phyloP scores from a whole-genome alignment of 2,797 vertebrate species.

The Lophotriccus pileatus region DNA sequence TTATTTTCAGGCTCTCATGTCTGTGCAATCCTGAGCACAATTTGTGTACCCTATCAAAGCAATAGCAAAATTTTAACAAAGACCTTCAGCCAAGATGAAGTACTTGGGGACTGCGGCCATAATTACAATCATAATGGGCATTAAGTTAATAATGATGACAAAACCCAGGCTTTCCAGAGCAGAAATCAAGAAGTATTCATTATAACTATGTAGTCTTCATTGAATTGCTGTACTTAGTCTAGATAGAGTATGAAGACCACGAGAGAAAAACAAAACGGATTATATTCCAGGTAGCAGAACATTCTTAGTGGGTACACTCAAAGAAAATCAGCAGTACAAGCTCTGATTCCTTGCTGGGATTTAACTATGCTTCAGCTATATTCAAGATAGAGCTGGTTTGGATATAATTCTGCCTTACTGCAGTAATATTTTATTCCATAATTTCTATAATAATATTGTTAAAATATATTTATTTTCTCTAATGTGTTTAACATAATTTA shows the following conservation, averaged over 20 bases:
- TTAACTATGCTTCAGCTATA: not conserved
- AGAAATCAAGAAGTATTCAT: not conserved
- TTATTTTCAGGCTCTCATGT: not conserved
- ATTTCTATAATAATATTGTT: not conserved
- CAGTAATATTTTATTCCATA: not conserved
- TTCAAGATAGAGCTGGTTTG: not conserved
- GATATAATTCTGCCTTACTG: not conserved
- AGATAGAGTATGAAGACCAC: not conserved
- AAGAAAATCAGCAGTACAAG: not conserved
- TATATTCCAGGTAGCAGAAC: not conserved
- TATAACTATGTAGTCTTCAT: not conserved
- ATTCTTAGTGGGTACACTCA: not conserved
- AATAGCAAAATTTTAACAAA: not conserved
- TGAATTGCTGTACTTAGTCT: not conserved
- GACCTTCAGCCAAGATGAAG: not conserved
- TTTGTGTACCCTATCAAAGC: not conserved
- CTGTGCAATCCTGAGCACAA: not conserved
- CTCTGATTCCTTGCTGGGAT: not conserved
- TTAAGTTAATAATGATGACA: not conserved
- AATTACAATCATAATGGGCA: not conserved
- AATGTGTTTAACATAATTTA: not conserved
- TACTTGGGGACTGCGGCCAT: not conserved
- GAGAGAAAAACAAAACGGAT: not conserved
- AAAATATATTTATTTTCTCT: not conserved
- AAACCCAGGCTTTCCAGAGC: not conserved